Base-by-base conservation (phyloP, 1,140 invertebrate genomes). In the Drosophila tani region DNA sequence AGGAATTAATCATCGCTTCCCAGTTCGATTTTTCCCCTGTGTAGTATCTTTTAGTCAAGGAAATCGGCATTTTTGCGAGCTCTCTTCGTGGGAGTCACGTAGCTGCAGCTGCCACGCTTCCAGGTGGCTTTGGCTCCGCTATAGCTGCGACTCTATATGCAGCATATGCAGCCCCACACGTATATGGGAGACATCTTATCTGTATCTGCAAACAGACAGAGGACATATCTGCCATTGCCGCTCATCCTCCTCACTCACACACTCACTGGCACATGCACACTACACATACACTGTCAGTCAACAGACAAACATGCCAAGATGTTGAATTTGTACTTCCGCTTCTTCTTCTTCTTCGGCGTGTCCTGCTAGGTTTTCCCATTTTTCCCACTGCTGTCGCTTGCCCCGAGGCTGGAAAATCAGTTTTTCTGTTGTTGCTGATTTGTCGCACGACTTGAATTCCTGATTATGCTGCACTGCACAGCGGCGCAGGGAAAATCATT, bases 361-460 rank as follows among this genome's bases (percentile, higher is more conserved):
- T 17, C 32, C 50, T 53, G 50, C 69, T 59, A 27, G 38, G 27
- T 59, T 59, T 74, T 50, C 21, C 51, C 35, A 38, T 43, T 49
- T 70, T 32, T 59, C 19, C 69, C 14, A 38, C 46, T 81, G 63
- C 83, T 75, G 80, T 55, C 69, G 49, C 49, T 49, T 60, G 64
- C 51, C 81, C 80, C 60, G 45, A 66, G 80, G 83, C 69, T 58
- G 82, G 58, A 80, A 84, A 87, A 87, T 88, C 81, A 84, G 75
- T 75, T 81, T 79, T 82, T 63, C 79, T 79, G 66, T 75, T 79
- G 19, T 50, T 71, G 73, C 53, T 85, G 82, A 85, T 85, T 85
- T 85, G 84, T 87, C 85, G 84, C 81, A 90, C 81, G 84, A 88
- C 73, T 90, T 84, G 85, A 88, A 87, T 88, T 84, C 62, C 71